Conservation (phyloP, 2,797 vertebrate species). For the Graptemys geographica region DNA sequence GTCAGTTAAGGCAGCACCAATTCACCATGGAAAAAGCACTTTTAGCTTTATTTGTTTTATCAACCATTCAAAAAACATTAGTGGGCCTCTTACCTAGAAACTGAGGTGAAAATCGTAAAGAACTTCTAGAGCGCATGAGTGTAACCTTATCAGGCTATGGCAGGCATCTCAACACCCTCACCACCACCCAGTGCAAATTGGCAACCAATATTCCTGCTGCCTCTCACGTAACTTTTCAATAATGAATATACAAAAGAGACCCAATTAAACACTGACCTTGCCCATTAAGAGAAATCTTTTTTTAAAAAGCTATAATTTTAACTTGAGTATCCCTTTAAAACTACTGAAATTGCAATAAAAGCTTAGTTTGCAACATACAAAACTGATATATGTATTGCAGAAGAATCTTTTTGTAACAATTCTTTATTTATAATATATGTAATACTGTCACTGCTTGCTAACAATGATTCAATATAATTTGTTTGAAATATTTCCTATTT, state of each 20-base stretch:
- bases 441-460: not conserved
- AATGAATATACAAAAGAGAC: not conserved
- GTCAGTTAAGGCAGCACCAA: not conserved
- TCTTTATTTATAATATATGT: not conserved
- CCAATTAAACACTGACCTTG: not conserved
- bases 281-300: not conserved
- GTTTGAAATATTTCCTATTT: not conserved
- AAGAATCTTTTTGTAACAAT: not conserved
- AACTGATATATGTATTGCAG: fast-evolving
- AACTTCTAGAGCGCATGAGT: not conserved
- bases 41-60: not conserved
- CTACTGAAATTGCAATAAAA: not conserved
- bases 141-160: not conserved
- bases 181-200: not conserved
- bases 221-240: not conserved
- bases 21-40: not conserved
- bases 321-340: not conserved
- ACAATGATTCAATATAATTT: not conserved
- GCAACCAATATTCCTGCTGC: not conserved
- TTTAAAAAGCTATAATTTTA: not conserved
- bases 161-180: not conserved
- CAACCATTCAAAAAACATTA: not conserved
- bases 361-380: not conserved
- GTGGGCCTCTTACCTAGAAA: not conserved
- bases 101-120: not conserved